Evolutionary conservation across 2,888 invertebrate species (phyloP).

Genomic region (Catocala fraxini): DNA sequence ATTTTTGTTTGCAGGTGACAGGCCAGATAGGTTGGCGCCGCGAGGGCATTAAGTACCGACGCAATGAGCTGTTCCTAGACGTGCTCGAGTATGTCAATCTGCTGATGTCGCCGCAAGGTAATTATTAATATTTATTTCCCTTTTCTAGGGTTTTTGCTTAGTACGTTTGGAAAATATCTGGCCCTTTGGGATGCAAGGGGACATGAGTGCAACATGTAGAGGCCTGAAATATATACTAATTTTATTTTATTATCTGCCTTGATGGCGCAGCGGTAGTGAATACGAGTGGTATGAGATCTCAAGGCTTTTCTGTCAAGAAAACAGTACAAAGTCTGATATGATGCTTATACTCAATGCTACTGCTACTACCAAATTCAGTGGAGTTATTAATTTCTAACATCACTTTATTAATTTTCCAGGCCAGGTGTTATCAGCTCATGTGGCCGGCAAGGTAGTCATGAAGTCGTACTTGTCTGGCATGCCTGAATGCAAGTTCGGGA

Average conservation of each 20-base stretch:
- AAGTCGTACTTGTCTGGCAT: constrained; percentile 99
- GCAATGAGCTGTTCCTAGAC: constrained; percentile 99
- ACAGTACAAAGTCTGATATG: too few relatives aligned
- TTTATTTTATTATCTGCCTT: too few relatives aligned
- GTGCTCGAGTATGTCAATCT: constrained; percentile 99
- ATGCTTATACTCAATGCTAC: too few relatives aligned
- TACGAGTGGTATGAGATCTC: too few relatives aligned
- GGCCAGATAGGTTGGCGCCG: constrained; percentile 99
- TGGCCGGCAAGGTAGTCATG: constrained; percentile 99
- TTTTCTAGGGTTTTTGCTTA: too few relatives aligned
- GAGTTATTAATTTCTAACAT: not conserved
- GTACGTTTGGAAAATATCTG: too few relatives aligned
- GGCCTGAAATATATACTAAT: too few relatives aligned
- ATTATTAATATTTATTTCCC: too few relatives aligned
- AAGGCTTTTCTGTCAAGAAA: too few relatives aligned
- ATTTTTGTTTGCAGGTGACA: constrained; percentile 89
- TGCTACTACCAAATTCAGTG: not conserved
- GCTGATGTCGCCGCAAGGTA: constrained; percentile 99
- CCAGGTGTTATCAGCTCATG: constrained; percentile 99
- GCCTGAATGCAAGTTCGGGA: constrained; percentile 99
- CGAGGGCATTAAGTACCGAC: constrained; percentile 99
- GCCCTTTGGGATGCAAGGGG: too few relatives aligned
- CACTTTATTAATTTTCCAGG: constrained; percentile 82
- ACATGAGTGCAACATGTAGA: too few relatives aligned
- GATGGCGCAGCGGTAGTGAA: too few relatives aligned